phyloP scores from a whole-genome alignment of 2,888 invertebrate species.

The Scrobipalpa atriplicella region DNA sequence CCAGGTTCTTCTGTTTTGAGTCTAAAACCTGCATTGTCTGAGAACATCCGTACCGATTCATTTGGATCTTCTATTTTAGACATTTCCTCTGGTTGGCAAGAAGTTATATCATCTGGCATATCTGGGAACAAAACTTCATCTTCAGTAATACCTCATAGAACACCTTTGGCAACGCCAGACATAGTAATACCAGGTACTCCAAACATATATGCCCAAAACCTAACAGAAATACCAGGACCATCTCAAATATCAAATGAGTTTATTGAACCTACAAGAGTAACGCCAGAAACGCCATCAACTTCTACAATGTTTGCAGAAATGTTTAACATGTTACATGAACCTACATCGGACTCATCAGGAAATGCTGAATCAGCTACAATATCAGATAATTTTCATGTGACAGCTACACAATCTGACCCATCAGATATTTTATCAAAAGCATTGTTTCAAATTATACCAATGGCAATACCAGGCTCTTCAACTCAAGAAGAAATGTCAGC shows the following conservation, averaged over 20 bases:
- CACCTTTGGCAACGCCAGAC: background rate
- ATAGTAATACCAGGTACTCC: background rate
- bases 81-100: background rate
- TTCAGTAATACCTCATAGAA: background rate
- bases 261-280: background rate
- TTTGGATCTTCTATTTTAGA: background rate
- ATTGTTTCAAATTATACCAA: constrained; percentile 7
- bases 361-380: background rate
- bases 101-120: background rate
- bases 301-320: background rate
- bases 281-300: background rate
- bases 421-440: constrained; percentile 12
- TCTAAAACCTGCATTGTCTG: background rate
- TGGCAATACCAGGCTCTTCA: background rate
- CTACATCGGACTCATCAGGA: background rate
- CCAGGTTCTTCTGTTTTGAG: background rate
- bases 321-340: background rate
- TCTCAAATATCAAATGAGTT: background rate
- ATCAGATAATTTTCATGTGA: background rate
- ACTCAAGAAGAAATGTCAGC: constrained; percentile 15
- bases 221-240: background rate
- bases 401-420: background rate
- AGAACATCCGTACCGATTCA: too few species aligned
- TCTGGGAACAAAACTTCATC: background rate
- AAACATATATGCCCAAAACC: background rate